Conservation (phyloP, 2,113 vertebrate genomes). For the Pseudorectes ferrugineus region DNA sequence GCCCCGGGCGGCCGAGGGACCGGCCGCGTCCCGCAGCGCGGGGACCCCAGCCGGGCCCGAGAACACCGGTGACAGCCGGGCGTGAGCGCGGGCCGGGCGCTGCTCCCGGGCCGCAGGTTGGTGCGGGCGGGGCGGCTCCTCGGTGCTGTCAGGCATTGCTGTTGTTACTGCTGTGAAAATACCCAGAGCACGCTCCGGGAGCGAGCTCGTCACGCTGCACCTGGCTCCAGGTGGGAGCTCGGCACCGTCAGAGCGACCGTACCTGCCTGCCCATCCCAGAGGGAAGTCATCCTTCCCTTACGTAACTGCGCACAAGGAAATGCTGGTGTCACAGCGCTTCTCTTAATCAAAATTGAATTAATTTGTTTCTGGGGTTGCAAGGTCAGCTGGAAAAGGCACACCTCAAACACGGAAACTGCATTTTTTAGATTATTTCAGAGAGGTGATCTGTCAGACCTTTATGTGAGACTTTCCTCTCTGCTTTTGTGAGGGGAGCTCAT, state of each 20-base stretch:
- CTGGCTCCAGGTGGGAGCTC: neutral
- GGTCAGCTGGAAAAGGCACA: neutral
- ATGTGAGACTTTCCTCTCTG: neutral
- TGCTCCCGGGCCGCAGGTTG: neutral
- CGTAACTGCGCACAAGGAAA: neutral
- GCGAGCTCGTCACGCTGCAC: neutral
- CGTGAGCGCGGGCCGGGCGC: neutral
- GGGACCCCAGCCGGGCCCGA: neutral
- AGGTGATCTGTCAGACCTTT: neutral
- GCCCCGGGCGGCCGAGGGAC: neutral
- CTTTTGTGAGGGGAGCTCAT: neutral
- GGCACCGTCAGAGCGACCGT: neutral
- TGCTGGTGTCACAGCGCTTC: neutral
- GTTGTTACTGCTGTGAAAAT: fast-evolving
- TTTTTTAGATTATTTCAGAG: neutral
- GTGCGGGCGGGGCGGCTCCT: neutral
- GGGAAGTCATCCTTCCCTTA: neutral
- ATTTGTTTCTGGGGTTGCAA: neutral
- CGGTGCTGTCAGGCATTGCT: neutral
- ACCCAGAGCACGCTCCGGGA: neutral
- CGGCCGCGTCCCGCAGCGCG: neutral
- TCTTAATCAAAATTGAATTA: neutral
- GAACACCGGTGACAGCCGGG: neutral
- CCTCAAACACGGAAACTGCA: fast-evolving
- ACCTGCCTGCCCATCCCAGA: neutral